phyloP scores from a whole-genome alignment of 2,797 vertebrate species.

The Bovichtus variegatus region DNA sequence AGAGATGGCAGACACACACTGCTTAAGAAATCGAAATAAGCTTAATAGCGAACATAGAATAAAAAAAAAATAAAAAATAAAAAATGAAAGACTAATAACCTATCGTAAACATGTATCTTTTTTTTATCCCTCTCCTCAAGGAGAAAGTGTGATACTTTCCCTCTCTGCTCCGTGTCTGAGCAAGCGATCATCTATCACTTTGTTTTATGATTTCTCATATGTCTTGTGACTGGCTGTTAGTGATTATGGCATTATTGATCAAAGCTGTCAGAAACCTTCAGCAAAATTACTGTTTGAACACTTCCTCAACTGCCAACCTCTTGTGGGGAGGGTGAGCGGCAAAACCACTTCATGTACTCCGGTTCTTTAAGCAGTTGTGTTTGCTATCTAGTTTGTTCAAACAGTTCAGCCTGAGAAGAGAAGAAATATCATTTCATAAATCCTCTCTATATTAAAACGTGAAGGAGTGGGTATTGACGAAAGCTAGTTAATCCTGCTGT shows the following conservation, averaged over 20 bases:
- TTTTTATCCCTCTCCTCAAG: slow-evolving; percentile 11
- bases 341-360: slow-evolving; percentile 44
- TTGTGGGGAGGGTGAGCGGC: slow-evolving; percentile 34
- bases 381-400: slow-evolving; percentile 64
- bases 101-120: not conserved
- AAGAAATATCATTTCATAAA: slow-evolving; percentile 66
- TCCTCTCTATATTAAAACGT: slow-evolving; percentile 74
- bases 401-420: slow-evolving; percentile 56
- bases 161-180: not conserved
- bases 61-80: not conserved
- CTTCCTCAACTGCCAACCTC: slow-evolving; percentile 29
- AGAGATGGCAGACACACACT: slow-evolving; percentile 6
- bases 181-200: slow-evolving; percentile 33
- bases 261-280: slow-evolving; percentile 48
- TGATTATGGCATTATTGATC: slow-evolving; percentile 62
- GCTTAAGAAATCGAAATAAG: not conserved
- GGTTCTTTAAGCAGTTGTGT: slow-evolving; percentile 40
- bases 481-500: slow-evolving; percentile 67
- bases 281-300: slow-evolving; percentile 45
- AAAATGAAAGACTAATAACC: slow-evolving; percentile 15
- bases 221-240: slow-evolving; percentile 20
- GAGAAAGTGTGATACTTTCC: not conserved
- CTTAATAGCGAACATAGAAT: not conserved
- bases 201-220: slow-evolving; percentile 42
- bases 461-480: slow-evolving; percentile 59